These are phyloP conservation scores for Eilema caniola DNA, from an alignment of 2,888 invertebrate genomes.

Conservation along the genomic window DNA sequence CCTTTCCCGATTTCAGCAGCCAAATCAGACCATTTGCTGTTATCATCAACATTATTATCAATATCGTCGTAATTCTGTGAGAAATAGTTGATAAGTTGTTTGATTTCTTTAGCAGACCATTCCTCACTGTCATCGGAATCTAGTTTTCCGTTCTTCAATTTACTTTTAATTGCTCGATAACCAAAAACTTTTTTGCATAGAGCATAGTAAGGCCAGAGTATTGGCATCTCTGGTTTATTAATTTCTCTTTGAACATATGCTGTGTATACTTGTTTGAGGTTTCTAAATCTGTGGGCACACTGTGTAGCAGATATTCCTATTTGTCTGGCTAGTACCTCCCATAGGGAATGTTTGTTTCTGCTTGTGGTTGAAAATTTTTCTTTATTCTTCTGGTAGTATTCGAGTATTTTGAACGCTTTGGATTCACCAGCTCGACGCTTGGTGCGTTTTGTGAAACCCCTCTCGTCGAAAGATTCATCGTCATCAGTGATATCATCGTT, in stretches of 20 bases:
- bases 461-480: conserved; percentile 60
- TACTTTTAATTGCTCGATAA: conserved; percentile 73
- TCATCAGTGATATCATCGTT: conserved; percentile 59
- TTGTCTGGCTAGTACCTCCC: conserved; percentile 70
- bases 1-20: conserved; percentile 63
- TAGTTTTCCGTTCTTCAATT: conserved; percentile 67
- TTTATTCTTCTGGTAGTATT: conserved; percentile 77
- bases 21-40: conserved; percentile 61
- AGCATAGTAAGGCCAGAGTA: conserved; percentile 78
- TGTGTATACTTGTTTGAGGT: conserved; percentile 76
- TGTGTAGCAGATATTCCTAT: conserved; percentile 70
- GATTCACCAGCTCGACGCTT: conserved; percentile 64
- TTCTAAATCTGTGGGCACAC: conserved; percentile 76
- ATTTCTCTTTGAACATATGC: conserved; percentile 76
- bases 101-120: conserved; percentile 76
- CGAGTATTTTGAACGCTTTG: conserved; percentile 75
- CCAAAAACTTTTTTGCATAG: conserved; percentile 81
- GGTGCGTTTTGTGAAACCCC: conserved; percentile 61
- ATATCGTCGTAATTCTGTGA: conserved; percentile 64
- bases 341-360: conserved; percentile 67
- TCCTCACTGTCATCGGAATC: conserved; percentile 67
- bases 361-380: conserved; percentile 70
- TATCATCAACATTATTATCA: conserved; percentile 57
- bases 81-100: conserved; percentile 70
- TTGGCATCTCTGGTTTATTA: conserved; percentile 75